Percentiles rank a stretch among this genome's conserved stretches.
Evolutionary conservation across 2,113 vertebrate genomes (phyloP).

Genomic region (Cottus gobio): DNA sequence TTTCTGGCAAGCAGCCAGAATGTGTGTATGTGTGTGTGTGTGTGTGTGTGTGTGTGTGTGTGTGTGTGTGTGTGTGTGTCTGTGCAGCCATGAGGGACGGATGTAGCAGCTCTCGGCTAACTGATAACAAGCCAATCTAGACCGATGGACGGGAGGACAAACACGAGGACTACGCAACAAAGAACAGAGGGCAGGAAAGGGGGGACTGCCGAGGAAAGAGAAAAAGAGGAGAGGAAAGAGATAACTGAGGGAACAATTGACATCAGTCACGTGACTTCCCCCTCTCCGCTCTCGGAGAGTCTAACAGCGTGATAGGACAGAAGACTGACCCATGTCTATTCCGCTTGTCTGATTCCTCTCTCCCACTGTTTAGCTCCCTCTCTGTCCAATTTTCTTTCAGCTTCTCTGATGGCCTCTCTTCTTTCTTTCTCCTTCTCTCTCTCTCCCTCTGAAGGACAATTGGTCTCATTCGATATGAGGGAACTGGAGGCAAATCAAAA

Average conservation of each 20-base stretch:
- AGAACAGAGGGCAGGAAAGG: constrained; percentile 28
- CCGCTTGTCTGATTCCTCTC: constrained; percentile 56
- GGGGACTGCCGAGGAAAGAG: constrained; percentile 8
- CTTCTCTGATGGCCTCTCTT: constrained; percentile 37
- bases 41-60: not conserved
- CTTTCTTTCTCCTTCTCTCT: not conserved
- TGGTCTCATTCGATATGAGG: constrained; percentile 69
- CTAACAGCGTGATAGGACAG: constrained; percentile 28
- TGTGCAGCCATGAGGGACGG: constrained; percentile 36
- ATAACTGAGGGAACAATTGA: constrained; percentile 51
- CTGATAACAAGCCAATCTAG: constrained; percentile 60
- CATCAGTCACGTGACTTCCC: constrained; percentile 19
- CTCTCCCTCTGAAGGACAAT: constrained; percentile 70
- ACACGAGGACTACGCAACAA: constrained; percentile 36
- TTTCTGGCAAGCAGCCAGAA: constrained; percentile 34
- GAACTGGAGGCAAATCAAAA: constrained; percentile 71
- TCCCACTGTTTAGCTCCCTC: constrained; percentile 43
- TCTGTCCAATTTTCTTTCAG: constrained; percentile 55
- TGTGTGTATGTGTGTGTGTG: constrained; percentile 15
- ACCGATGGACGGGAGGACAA: constrained; percentile 45
- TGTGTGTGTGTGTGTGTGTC: not conserved
- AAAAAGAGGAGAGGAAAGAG: constrained; percentile 13
- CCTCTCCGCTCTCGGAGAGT: constrained; percentile 28
- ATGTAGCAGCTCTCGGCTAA: constrained; percentile 48
- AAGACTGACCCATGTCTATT: constrained; percentile 55